Base-by-base conservation (phyloP, 2,797 vertebrate genomes). In the Pyrocephalus nanus region DNA sequence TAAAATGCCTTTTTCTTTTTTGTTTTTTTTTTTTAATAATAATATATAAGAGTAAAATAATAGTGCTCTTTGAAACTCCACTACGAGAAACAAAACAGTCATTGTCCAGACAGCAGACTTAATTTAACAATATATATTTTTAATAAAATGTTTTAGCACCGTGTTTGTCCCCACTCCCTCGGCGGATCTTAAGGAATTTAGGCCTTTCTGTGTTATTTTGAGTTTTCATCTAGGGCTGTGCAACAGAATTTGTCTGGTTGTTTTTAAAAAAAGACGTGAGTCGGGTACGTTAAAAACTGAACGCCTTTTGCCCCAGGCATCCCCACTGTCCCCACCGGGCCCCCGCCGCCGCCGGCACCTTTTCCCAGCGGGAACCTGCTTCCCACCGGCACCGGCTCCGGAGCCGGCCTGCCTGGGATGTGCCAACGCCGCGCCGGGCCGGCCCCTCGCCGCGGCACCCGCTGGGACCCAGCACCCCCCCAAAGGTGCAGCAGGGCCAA, bases 31-130 rank as follows among this genome's bases (percentile, higher is more conserved):
- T 98, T 98, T 43, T 98, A 98, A 98, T 98, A 98, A 98, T 99
- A 99, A 99, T 99, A 99, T 99, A 99, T 98, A 98, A 98, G 98
- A 98, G 98, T 99, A 99, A 99, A 99, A 99, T 99, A 99, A 99
- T 98, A 99, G 98, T 98, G 98, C 97, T 99, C 98, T 98, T 98
- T 98, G 97, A 98, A 98, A 98, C 97, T 98, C 97, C 98, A 99
- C 98, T 98, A 98, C 98, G 98, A 99, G 98, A 99, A 98, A 98
- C 98, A 98, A 98, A 99, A 99, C 98, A 99, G 98, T 99, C 98
- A 98, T 98, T 98, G 98, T 99, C 98, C 97, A 98, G 98, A 99
- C 98, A 97, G 98, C 98, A 99, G 98, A 98, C 98, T 99, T 99
- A 97, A 98, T 98, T 98, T 99, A 99, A 99, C 98, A 99, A 99